phyloP scores from a whole-genome alignment of 2,888 invertebrate genomes.

The Brachypalpus laphriformis region DNA sequence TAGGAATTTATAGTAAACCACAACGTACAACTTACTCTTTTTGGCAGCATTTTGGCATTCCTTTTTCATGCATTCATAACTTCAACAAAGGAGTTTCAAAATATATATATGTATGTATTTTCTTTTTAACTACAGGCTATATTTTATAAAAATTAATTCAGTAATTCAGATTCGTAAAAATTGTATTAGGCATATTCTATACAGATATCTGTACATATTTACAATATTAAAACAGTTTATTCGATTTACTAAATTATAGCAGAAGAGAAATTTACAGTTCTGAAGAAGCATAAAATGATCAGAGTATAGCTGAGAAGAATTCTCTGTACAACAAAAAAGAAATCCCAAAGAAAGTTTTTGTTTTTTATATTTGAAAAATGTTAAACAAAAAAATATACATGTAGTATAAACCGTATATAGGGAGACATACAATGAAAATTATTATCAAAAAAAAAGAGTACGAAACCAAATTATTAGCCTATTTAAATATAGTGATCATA shows the following conservation, averaged over 20 bases:
- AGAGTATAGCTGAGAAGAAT: background rate
- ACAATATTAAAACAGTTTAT: constrained; percentile 49
- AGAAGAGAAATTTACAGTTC: constrained; percentile 28
- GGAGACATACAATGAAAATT: constrained; percentile 71
- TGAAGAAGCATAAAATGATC: constrained; percentile 22
- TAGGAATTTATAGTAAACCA: constrained; percentile 57
- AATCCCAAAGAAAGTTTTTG: constrained; percentile 16
- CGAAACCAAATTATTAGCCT: constrained; percentile 73
- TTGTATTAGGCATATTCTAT: constrained; percentile 39
- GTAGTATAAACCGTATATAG: constrained; percentile 59
- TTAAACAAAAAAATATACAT: constrained; percentile 31
- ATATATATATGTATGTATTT: constrained; percentile 1
- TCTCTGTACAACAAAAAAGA: background rate
- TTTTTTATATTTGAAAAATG: constrained; percentile 42
- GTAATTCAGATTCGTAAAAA: constrained; percentile 13
- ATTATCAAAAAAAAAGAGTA: constrained; percentile 62
- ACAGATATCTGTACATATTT: constrained; percentile 68
- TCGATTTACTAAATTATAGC: constrained; percentile 47
- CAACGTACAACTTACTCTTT: constrained; percentile 62
- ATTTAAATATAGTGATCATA: constrained; percentile 64
- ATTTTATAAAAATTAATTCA: constrained; percentile 15
- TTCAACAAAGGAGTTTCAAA: background rate
- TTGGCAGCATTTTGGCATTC: constrained; percentile 54
- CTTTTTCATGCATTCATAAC: constrained; percentile 18
- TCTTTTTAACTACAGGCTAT: background rate